phyloP scores from a whole-genome alignment of 2,888 invertebrate genomes.

The Standfussiana lucernea region DNA sequence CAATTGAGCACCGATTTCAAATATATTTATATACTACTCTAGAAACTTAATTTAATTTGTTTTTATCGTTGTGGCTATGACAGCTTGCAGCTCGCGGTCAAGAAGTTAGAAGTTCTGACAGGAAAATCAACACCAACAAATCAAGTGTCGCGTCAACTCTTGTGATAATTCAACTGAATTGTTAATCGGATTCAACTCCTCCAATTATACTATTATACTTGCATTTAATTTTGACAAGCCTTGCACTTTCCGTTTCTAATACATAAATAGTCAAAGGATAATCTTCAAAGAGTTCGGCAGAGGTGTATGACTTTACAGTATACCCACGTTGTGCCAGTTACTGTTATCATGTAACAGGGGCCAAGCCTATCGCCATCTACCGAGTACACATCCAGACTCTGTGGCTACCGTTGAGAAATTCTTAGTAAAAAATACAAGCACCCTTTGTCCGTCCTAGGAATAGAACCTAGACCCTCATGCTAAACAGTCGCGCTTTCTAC shows the following conservation, averaged over 20 bases:
- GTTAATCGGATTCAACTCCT: neutral
- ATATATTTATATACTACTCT: too few species aligned
- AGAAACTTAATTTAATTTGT: too few species aligned
- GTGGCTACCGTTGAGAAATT: neutral
- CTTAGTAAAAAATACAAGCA: neutral
- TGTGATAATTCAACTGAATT: neutral
- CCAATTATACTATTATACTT: too few species aligned
- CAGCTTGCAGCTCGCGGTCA: too few species aligned
- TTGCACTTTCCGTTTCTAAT: too few species aligned
- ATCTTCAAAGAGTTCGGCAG: neutral
- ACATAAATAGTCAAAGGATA: neutral
- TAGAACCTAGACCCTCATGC: neutral
- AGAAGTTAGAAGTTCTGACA: neutral
- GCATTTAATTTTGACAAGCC: too few species aligned
- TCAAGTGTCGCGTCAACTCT: neutral
- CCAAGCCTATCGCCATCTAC: neutral
- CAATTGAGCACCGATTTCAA: too few species aligned
- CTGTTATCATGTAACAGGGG: neutral
- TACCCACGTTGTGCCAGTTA: too few species aligned
- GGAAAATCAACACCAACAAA: neutral
- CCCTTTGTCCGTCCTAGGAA: neutral
- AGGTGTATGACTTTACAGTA: neutral
- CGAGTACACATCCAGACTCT: neutral
- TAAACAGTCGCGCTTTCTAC: neutral
- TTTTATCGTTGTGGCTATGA: too few species aligned